Percentiles rank a stretch among this genome's conserved stretches.
Evolutionary conservation across 2,888 invertebrate genomes (phyloP).

Genomic region (Hypsopygia costalis): DNA sequence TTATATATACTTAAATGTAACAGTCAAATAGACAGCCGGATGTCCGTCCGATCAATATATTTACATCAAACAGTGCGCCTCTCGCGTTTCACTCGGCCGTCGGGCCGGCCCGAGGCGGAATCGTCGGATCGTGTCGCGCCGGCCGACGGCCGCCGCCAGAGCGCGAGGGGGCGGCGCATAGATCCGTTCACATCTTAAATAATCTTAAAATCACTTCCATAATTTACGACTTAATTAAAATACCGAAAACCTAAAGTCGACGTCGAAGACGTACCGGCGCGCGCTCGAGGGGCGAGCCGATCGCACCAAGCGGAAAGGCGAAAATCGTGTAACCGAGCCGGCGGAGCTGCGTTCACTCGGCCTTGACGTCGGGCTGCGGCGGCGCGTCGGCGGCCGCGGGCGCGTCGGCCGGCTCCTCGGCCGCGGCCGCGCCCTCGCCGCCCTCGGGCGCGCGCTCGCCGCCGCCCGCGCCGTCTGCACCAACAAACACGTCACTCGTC

Average conservation of each 20-base stretch:
- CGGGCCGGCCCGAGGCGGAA: constrained; percentile 28
- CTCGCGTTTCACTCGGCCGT: constrained; percentile 34
- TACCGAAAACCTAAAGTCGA: constrained; percentile 53
- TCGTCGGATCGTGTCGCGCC: constrained; percentile 17
- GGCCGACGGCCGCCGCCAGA: constrained; percentile 18
- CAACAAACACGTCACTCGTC: not conserved
- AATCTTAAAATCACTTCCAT: constrained; percentile 71
- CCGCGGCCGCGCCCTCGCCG: constrained; percentile 29
- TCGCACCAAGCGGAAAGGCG: constrained; percentile 16
- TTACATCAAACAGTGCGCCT: constrained; percentile 65
- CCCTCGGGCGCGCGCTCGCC: constrained; percentile 46
- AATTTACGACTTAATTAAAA: constrained; percentile 75
- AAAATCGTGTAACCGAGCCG: not conserved
- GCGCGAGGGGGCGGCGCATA: constrained; percentile 31
- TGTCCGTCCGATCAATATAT: constrained; percentile 66
- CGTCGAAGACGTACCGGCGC: constrained; percentile 23
- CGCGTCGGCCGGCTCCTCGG: constrained; percentile 29
- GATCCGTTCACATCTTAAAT: constrained; percentile 46
- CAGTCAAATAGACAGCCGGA: constrained; percentile 70
- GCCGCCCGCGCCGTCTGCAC: constrained; percentile 34
- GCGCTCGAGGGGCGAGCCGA: constrained; percentile 19
- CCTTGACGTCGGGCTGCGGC: constrained; percentile 46
- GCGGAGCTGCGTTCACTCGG: constrained; percentile 39
- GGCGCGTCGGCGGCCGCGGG: constrained; percentile 43
- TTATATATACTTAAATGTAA: constrained; percentile 71